phyloP scores from a whole-genome alignment of 35 echinoderm and acorn worm genomes.

The Ptychodera flava region DNA sequence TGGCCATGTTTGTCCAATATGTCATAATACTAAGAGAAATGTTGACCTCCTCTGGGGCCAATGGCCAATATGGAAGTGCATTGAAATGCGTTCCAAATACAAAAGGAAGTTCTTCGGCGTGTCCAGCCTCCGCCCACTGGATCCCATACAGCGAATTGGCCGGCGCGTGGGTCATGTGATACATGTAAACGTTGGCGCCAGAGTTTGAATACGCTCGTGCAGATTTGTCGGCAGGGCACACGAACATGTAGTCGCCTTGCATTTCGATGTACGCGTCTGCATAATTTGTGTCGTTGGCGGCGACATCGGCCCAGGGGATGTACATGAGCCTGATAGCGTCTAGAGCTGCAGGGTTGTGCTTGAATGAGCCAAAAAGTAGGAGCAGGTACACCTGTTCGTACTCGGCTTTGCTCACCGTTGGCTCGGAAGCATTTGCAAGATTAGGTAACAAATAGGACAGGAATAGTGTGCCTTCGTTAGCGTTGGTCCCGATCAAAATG shows the following conservation, averaged over 20 bases:
- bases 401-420: neutral
- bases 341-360: neutral
- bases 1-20: too few relatives aligned
- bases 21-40: too few relatives aligned
- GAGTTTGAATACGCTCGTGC: neutral
- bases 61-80: too few relatives aligned
- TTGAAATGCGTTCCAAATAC: too few relatives aligned
- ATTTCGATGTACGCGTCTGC: neutral
- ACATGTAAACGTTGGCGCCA: constrained; percentile 4
- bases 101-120: neutral
- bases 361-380: neutral
- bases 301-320: neutral
- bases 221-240: neutral
- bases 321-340: neutral
- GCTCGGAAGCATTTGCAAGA: neutral
- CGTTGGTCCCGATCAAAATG: neutral
- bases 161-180: constrained; percentile 10
- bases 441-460: neutral
- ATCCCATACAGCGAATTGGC: neutral
- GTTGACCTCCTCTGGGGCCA: too few relatives aligned
- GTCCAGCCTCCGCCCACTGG: neutral
- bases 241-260: neutral
- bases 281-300: neutral
- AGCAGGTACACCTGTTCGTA: neutral
- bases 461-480: neutral